Evolutionary conservation across 2,797 vertebrate genomes (phyloP).

Genomic region (Sarcophilus harrisii): DNA sequence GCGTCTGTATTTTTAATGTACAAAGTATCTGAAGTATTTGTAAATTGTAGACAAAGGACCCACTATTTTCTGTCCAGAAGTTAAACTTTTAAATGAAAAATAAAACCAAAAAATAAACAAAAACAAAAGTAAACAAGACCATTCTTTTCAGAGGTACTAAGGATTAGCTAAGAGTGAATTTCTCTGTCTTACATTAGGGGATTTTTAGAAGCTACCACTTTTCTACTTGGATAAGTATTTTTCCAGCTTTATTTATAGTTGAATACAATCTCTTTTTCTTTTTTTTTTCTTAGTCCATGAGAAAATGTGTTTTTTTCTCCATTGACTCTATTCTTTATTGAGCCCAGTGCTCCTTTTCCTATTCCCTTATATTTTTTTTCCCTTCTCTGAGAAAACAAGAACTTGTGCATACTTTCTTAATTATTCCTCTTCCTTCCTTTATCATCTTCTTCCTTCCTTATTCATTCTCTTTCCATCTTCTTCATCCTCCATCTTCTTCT

Average conservation of each 20-base stretch:
- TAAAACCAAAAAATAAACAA: neutral
- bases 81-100: neutral
- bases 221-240: neutral
- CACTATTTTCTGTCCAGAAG: conserved; percentile 52
- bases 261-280: neutral
- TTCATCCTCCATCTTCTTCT: too few species aligned
- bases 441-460: neutral
- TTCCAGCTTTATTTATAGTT: neutral
- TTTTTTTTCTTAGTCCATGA: neutral
- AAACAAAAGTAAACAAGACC: neutral
- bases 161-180: neutral
- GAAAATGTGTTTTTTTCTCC: conserved; percentile 1
- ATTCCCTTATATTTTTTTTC: neutral
- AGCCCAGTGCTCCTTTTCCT: neutral
- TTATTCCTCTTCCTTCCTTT: neutral
- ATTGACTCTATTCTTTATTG: neutral
- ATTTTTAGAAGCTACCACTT: neutral
- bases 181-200: neutral
- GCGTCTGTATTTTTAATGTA: neutral
- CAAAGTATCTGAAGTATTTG: neutral
- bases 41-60: conserved; percentile 26
- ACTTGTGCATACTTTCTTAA: neutral
- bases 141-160: conserved; percentile 13
- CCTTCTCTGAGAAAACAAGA: neutral
- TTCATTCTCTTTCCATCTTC: too few species aligned